These are phyloP conservation scores for Sternotherus odoratus DNA, from an alignment of 2,797 vertebrate species.

Conservation along the genomic window DNA sequence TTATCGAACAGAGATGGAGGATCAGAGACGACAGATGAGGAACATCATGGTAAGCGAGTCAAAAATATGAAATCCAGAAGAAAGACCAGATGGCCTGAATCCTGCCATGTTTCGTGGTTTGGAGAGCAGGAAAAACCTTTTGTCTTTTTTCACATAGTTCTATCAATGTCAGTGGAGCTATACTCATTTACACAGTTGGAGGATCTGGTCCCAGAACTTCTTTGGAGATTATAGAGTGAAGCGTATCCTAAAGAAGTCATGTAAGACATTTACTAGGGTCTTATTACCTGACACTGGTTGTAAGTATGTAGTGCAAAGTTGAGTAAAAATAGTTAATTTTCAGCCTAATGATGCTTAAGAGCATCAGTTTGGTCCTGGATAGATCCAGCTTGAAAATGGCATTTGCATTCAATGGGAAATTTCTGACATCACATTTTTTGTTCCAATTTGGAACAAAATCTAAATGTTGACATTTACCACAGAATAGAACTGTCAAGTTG, in stretches of 20 bases:
- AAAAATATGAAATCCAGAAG: not conserved
- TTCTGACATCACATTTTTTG: not conserved
- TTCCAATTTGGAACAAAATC: not conserved
- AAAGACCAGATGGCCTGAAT: not conserved
- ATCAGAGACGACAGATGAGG: not conserved
- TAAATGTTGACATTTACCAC: not conserved
- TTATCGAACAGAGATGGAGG: not conserved
- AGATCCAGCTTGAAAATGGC: not conserved
- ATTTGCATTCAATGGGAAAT: not conserved
- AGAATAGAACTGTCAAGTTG: not conserved
- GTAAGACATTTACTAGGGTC: not conserved
- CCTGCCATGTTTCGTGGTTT: not conserved
- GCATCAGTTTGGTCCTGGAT: not conserved
- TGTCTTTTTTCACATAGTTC: not conserved
- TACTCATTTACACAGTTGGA: not conserved
- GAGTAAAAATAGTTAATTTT: not conserved
- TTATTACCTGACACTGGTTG: not conserved
- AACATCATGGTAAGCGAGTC: not conserved
- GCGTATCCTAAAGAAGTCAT: not conserved
- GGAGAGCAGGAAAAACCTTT: too few species aligned
- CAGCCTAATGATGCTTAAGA: not conserved
- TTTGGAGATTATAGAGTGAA: not conserved
- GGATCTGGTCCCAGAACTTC: not conserved
- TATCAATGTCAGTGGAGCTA: not conserved
- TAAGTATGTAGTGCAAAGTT: not conserved